phyloP scores from a whole-genome alignment of 2,797 vertebrate species.

The Rhynchotus rufescens region DNA sequence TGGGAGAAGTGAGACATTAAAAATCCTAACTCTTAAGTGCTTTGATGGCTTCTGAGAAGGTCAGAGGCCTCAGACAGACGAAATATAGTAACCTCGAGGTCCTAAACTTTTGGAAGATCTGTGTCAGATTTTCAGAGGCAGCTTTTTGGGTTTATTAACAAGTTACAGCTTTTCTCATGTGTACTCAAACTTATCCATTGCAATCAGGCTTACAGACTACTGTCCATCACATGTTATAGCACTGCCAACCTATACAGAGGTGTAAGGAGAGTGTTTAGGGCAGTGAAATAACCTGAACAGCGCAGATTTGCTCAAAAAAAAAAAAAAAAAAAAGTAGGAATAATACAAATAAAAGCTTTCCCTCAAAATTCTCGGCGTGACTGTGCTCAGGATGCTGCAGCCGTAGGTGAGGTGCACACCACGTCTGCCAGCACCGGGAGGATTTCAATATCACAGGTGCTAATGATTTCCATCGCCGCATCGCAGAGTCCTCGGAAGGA shows the following conservation, averaged over 20 bases:
- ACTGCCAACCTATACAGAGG: not conserved
- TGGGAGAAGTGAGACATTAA: not conserved
- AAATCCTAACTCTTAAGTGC: not conserved
- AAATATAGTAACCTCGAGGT: not conserved
- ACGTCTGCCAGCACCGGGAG: conserved; percentile 65
- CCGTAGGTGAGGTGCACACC: conserved; percentile 49
- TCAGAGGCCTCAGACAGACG: not conserved
- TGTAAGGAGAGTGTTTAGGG: not conserved
- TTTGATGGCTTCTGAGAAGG: not conserved
- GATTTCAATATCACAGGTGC: conserved; percentile 76
- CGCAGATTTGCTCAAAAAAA: not conserved
- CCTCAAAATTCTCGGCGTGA: conserved; percentile 48
- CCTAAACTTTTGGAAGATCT: not conserved
- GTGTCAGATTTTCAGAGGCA: not conserved
- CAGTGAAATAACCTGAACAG: not conserved
- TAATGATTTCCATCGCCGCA: conserved; percentile 74
- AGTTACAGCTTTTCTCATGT: not conserved
- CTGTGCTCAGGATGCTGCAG: not conserved
- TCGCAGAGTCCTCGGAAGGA: conserved; percentile 61
- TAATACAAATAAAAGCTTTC: not conserved
- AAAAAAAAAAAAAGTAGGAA: not conserved
- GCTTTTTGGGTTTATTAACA: not conserved
- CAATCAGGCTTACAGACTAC: not conserved
- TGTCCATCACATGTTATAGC: not conserved
- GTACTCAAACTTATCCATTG: not conserved